A percentile compares a stretch with the other conserved stretches of the same genome.
These are phyloP conservation scores for Vidua macroura DNA, from an alignment of 2,113 vertebrate species.

Conservation along the genomic window DNA sequence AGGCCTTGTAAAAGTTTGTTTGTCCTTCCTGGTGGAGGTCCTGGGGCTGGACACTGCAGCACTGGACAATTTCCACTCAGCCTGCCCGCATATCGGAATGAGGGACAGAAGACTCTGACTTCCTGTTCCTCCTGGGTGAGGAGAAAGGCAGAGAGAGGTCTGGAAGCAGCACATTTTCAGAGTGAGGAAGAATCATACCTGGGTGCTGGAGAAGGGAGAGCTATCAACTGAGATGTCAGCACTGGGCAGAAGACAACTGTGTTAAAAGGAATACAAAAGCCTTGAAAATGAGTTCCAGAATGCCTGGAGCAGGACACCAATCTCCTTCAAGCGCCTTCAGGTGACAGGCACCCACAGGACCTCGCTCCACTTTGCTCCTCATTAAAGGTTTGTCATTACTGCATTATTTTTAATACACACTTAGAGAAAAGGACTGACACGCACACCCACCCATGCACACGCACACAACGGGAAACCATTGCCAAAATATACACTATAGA, in stretches of 20 bases:
- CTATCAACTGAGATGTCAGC: not conserved
- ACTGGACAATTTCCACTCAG: not conserved
- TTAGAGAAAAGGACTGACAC: not conserved
- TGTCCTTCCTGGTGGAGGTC: not conserved
- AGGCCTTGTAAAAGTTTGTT: not conserved
- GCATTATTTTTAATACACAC: slow-evolving; percentile 15
- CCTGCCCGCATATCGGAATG: accelerated
- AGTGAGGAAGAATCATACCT: not conserved
- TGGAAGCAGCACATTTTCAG: not conserved
- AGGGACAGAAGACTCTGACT: not conserved
- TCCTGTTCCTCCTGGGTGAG: not conserved
- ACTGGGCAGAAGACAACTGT: not conserved
- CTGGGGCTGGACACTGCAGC: not conserved
- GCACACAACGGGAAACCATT: not conserved
- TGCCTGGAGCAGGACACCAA: not conserved
- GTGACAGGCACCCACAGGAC: not conserved
- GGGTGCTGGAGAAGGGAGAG: not conserved
- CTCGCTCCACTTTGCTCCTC: slow-evolving; percentile 28
- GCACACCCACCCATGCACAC: not conserved
- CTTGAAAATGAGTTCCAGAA: not conserved
- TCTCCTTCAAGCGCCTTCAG: not conserved
- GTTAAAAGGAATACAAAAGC: not conserved
- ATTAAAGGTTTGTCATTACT: slow-evolving; percentile 52
- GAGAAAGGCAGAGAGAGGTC: not conserved
- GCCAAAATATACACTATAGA: slow-evolving; percentile 75